Conservation (phyloP, 1,140 invertebrate species). For the Myzus persicae region DNA sequence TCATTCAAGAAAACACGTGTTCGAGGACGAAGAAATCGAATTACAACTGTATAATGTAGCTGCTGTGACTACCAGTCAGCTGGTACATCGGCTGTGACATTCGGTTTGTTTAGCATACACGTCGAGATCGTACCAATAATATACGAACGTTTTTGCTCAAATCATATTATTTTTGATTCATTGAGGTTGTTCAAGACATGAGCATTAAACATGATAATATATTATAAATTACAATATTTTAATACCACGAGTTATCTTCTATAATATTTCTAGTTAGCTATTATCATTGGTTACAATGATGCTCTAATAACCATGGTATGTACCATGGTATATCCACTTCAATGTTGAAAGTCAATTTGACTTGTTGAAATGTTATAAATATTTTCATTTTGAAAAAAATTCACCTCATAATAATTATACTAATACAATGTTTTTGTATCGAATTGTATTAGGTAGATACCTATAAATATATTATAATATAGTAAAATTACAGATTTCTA, state of each 20-base stretch:
- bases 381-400: background rate
- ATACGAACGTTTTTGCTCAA: background rate
- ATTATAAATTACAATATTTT: background rate
- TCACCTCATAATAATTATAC: too few relatives aligned
- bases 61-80: background rate
- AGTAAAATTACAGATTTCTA: too few relatives aligned
- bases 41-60: background rate
- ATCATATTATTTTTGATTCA: background rate
- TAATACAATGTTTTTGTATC: background rate
- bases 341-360: background rate
- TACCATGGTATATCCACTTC: background rate
- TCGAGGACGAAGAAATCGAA: background rate
- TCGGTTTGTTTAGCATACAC: too few relatives aligned
- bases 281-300: background rate
- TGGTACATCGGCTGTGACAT: too few relatives aligned
- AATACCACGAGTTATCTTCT: background rate
- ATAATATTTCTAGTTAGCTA: background rate
- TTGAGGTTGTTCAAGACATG: background rate
- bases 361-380: background rate
- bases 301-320: too few relatives aligned
- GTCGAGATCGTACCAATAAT: background rate
- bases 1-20: background rate
- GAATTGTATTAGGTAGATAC: background rate
- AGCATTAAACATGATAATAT: background rate
- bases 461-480: too few relatives aligned